Evolutionary conservation across 2,888 invertebrate species (phyloP), one percentile per base, ranked within the genome.

Genomic region (Therioaphis trifolii): DNA sequence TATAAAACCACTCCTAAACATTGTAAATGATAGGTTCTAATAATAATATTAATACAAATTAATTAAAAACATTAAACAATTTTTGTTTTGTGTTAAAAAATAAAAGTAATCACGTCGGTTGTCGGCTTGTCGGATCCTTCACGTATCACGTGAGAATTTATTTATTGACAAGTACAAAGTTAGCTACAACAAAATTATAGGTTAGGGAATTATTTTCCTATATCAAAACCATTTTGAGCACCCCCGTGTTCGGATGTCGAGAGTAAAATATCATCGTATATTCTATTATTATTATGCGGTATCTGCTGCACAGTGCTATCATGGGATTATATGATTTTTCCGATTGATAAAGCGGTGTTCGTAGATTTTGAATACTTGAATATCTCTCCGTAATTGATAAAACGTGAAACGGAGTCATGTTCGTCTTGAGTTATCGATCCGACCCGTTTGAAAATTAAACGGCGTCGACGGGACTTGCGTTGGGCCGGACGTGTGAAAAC

Each of bases 1-100:
- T 35, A 80, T 80, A 46, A 80, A 80, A 2, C 80, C 80, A 46
- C 29, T 80, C 61, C 49, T 80, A 21, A 72, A 80, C 80, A 79
- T 79, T 4, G 4, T 78, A 15, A 35, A 35, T n/a, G 21, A 24
- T 27, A 12, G 12, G 1, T 11, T 4, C 4, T 35, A 35, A 35
- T 35, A 35, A 35, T 35, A 35, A 35, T 35, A 7, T 35, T 35
- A 35, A 5, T 3, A 35, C 3, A 35, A 5, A 35, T 35, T 35
- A 5, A 35, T n/a, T n/a, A n/a, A n/a, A n/a, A n/a, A n/a, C n/a
- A n/a, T n/a, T n/a, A n/a, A n/a, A n/a, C n/a, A n/a, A n/a, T n/a
- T n/a, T n/a, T n/a, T n/a, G n/a, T n/a, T n/a, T n/a, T n/a, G n/a
- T n/a, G n/a, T n/a, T n/a, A n/a, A n/a, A n/a, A n/a, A n/a, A n/a